Evolutionary conservation across 2,113 vertebrate species (phyloP).

Genomic region (Lethenteron camtschaticum): DNA sequence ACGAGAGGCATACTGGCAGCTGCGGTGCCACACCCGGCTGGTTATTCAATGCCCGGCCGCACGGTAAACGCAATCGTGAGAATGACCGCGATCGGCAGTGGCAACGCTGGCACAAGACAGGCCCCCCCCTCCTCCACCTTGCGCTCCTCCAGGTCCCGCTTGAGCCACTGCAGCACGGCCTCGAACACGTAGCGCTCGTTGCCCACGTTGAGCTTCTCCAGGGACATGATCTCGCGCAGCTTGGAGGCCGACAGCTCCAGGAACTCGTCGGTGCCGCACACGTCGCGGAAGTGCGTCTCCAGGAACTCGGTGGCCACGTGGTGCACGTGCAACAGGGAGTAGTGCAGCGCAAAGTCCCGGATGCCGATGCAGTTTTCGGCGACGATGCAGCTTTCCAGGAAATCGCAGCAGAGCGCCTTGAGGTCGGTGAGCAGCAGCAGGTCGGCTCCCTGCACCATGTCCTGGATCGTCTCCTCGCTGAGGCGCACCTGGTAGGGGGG

Average conservation of each 20-base stretch:
- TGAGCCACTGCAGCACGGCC: slow-evolving; percentile 72
- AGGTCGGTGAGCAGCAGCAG: slow-evolving; percentile 83
- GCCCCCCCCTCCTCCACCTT: slow-evolving; percentile 30
- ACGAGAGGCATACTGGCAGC: too few species aligned
- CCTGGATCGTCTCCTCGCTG: slow-evolving; percentile 86
- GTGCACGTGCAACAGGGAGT: slow-evolving; percentile 78
- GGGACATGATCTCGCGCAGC: slow-evolving; percentile 58
- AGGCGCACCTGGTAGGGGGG: slow-evolving; percentile 40
- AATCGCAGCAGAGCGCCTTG: slow-evolving; percentile 82
- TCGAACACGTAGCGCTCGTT: slow-evolving; percentile 82
- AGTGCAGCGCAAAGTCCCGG: slow-evolving; percentile 76
- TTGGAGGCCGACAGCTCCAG: slow-evolving; percentile 53
- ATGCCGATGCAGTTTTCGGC: slow-evolving; percentile 96
- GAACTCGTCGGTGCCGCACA: slow-evolving; percentile 70
- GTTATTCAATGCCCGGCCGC: not conserved
- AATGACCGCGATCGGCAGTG: too few species aligned
- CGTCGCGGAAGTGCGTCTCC: slow-evolving; percentile 86
- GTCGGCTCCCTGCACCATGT: slow-evolving; percentile 85
- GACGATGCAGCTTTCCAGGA: slow-evolving; percentile 77
- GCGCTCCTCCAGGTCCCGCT: slow-evolving; percentile 50
- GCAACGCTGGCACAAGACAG: not conserved
- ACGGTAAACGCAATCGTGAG: too few species aligned
- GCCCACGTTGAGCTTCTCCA: slow-evolving; percentile 90
- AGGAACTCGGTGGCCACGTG: slow-evolving; percentile 76
- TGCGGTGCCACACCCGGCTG: not conserved